phyloP scores from a whole-genome alignment of 1,140 invertebrate species.

The Caerostris extrusa region DNA sequence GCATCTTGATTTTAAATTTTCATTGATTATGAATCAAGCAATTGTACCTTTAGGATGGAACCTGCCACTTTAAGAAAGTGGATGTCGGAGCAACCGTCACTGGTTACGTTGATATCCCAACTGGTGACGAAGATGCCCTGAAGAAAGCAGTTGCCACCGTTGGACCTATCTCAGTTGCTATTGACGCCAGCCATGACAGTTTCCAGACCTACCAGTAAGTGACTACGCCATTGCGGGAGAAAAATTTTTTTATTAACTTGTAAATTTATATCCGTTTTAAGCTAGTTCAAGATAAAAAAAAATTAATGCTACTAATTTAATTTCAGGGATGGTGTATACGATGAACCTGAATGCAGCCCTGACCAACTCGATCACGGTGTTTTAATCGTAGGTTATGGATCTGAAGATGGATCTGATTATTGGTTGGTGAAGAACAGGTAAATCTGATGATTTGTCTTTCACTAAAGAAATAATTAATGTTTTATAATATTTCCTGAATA shows the following conservation, averaged over 20 bases:
- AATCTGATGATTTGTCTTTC: conserved; percentile 81
- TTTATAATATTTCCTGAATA: too few species aligned
- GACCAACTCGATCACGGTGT: conserved; percentile 93
- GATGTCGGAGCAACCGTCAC: conserved; percentile 90
- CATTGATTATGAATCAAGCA: too few species aligned
- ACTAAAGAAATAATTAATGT: too few species aligned
- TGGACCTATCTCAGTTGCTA: conserved; percentile 92
- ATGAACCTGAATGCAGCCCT: conserved; percentile 86
- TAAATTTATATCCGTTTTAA: too few species aligned
- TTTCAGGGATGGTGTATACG: conserved; percentile 84
- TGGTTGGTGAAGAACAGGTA: conserved; percentile 92
- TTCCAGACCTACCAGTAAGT: conserved; percentile 88
- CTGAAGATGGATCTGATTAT: conserved; percentile 86
- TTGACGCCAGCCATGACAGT: conserved; percentile 91
- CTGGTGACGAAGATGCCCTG: conserved; percentile 87
- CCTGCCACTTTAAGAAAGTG: conserved; percentile 87
- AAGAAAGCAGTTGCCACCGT: conserved; percentile 91
- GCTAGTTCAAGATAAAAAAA: too few species aligned
- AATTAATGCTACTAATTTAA: background rate
- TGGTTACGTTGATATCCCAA: conserved; percentile 90
- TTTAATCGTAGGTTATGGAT: conserved; percentile 91
- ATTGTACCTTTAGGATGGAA: conserved; percentile 81
- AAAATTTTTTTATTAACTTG: too few species aligned
- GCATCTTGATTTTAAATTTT: too few species aligned
- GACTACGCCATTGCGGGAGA: too few species aligned